Base-by-base conservation (phyloP, 2,113 vertebrate genomes). In the Trematomus loennbergii region DNA sequence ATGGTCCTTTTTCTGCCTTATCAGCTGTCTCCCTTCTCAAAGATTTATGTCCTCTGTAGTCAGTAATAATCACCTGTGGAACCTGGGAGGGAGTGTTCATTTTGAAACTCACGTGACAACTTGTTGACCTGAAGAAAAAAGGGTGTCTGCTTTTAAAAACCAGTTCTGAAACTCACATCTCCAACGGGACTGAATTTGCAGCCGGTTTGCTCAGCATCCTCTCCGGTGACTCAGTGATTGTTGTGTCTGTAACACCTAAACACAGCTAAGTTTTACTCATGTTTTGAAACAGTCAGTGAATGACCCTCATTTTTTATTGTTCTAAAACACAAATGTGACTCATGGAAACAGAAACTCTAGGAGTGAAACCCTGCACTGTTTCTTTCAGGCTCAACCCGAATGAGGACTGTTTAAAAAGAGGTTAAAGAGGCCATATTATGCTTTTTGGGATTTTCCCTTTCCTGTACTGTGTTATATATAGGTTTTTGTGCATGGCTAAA, bases 171-270 rank as follows among this genome's bases (percentile, higher is more conserved):
- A 67, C 68, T 78, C 43, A 62, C 75, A 63, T 72, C 48, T 36
- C 6, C 53, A 18, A 52, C 33, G 53, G 1, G 22, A 58, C 6
- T 17, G 60, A 59, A 63, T 54, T 25, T 29, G 36, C 62, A 58
- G 20, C 22, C 66, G 20, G 52, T 76, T 12, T 43, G 60, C 52
- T 70, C 50, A 66, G 58, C 36, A 49, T 29, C 45, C 3, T 36
- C 63, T 52, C n/a, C 16, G 72, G 63, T 91, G 89, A 91, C 71
- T 91, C 90, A 89, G 54, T 20, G 66, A 58, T 72, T 87, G 86
- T 90, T n/a, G 64, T 87, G 90, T 88, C 82, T 86, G 74, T 48
- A 49, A 40, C 66, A 67, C 87, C 78, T 63, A 49, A 78, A 81
- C 72, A 54, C 78, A 81, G 48, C 12, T 55, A 85, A 78, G 63